phyloP scores from a whole-genome alignment of 2,797 vertebrate genomes.

The Danio tinwini region DNA sequence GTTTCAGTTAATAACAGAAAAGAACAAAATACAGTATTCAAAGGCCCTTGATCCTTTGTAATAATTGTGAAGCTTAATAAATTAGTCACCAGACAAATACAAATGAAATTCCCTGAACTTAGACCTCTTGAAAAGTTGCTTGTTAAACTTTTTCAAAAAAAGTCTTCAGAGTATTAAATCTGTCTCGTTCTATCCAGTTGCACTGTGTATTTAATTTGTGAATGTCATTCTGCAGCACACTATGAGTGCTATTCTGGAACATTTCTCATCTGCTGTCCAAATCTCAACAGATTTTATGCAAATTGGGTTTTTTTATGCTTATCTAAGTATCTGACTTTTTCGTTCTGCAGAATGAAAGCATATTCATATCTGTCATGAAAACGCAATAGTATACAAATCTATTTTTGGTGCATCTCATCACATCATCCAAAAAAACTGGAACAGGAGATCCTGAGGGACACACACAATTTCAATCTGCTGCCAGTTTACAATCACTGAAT shows the following conservation, averaged over 20 bases:
- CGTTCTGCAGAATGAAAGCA: constrained; percentile 3
- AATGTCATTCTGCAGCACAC: constrained; percentile 48
- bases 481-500: constrained; percentile 17
- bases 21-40: too few relatives aligned
- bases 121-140: constrained; percentile 17
- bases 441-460: constrained; percentile 7
- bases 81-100: constrained; percentile 3
- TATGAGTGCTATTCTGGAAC: constrained; percentile 31
- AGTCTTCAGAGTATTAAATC: constrained; percentile 28
- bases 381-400: constrained; percentile 1
- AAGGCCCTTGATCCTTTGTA: neutral
- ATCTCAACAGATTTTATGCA: constrained; percentile 45
- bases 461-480: neutral
- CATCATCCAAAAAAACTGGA: constrained; percentile 17
- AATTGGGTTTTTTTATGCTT: constrained; percentile 45
- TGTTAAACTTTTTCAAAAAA: constrained; percentile 31
- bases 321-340: constrained; percentile 29
- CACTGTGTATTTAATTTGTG: constrained; percentile 21
- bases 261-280: neutral
- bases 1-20: too few relatives aligned
- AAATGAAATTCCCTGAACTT: neutral
- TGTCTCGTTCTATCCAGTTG: constrained; percentile 1
- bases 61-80: neutral
- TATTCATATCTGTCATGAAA: neutral
- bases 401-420: constrained; percentile 42